Conservation (phyloP, 2,797 vertebrate species). For the Merluccius polli region DNA sequence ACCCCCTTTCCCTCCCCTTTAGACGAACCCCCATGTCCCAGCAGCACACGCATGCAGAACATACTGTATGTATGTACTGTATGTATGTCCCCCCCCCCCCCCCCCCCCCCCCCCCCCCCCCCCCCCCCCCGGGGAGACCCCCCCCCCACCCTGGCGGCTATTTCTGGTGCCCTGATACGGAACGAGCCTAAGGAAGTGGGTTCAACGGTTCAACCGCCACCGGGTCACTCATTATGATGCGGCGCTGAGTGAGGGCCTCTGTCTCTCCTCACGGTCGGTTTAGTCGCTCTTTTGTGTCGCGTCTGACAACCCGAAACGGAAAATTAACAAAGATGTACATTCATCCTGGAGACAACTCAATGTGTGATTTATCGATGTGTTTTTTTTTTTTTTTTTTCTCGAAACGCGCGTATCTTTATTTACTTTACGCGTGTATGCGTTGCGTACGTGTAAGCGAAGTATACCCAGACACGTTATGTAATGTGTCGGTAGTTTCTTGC, state of each 20-base stretch:
- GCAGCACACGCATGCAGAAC: slow-evolving; percentile 3
- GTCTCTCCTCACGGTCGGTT: neutral
- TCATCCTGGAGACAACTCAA: neutral
- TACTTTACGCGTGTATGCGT: too few species aligned
- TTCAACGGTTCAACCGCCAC: neutral
- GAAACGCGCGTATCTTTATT: too few species aligned
- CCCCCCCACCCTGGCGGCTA: neutral
- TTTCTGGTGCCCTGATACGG: neutral
- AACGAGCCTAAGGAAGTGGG: neutral
- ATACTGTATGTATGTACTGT: neutral
- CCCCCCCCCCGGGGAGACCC: neutral
- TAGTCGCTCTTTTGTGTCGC: neutral
- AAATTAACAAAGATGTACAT: neutral
- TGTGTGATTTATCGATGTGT: neutral
- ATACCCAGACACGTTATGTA: too few species aligned
- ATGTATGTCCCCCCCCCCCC: neutral
- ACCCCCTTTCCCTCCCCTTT: slow-evolving; percentile 35
- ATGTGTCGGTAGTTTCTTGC: neutral
- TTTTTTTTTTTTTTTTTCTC: neutral
- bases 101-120: neutral
- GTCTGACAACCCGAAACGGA: neutral
- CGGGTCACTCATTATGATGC: neutral
- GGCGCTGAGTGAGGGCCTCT: neutral
- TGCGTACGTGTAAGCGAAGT: too few species aligned
- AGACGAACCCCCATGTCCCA: slow-evolving; percentile 15